Conservation (phyloP, 2,113 vertebrate genomes). For the Hyaena hyaena region DNA sequence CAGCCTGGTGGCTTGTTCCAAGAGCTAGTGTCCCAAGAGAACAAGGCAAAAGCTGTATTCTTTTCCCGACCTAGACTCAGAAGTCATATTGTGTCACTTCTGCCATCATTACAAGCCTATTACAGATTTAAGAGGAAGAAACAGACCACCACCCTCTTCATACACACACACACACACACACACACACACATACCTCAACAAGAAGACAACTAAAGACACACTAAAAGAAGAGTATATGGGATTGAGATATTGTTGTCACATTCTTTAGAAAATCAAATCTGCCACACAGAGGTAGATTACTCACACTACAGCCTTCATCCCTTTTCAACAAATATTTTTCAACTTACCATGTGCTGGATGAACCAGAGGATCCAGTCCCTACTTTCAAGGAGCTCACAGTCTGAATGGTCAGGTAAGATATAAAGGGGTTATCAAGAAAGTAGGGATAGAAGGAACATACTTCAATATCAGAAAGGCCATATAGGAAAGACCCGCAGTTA, state of each 20-base stretch:
- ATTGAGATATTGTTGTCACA: not conserved
- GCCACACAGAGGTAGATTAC: not conserved
- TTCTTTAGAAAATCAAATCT: conserved; percentile 8
- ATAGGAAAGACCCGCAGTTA: no score
- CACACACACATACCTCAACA: not conserved
- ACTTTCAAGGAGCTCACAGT: not conserved
- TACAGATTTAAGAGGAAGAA: not conserved
- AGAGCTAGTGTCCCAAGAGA: not conserved
- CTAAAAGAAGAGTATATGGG: not conserved
- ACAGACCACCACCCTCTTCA: not conserved
- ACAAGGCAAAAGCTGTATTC: not conserved
- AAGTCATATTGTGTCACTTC: not conserved
- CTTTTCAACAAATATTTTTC: conserved; percentile 5
- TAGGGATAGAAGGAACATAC: no score
- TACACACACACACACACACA: not conserved
- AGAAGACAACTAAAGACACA: not conserved
- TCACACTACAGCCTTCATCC: not conserved
- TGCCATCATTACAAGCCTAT: not conserved
- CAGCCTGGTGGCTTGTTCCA: not conserved
- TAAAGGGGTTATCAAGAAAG: no score
- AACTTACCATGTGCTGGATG: not conserved
- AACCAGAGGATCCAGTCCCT: not conserved
- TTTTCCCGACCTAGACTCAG: not conserved
- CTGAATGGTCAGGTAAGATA: no score
- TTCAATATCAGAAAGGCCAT: no score